Conservation (phyloP, 2,113 vertebrate genomes). For the Dunckerocampus dactyliophorus region DNA sequence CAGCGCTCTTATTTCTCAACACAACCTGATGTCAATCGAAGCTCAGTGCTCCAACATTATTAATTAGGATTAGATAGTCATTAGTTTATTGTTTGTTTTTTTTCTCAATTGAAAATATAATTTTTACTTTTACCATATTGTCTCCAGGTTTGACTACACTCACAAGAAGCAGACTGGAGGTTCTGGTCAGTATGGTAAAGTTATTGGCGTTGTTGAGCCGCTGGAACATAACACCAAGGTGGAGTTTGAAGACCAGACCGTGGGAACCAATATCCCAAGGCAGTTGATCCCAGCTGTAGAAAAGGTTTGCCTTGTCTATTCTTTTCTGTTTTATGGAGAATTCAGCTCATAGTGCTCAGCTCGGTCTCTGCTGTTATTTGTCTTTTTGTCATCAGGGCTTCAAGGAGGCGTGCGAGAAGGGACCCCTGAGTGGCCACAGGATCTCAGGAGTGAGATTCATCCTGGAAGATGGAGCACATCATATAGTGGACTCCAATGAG, state of each 20-base stretch:
- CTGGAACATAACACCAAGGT: slow-evolving; percentile 84
- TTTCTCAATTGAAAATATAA: background rate
- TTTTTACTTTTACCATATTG: background rate
- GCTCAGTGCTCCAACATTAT: too few species aligned
- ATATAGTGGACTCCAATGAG: slow-evolving; percentile 97
- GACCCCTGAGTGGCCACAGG: slow-evolving; percentile 81
- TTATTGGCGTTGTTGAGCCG: slow-evolving; percentile 85
- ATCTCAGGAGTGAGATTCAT: slow-evolving; percentile 87
- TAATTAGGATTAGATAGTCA: background rate
- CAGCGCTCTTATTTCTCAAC: slow-evolving; percentile 21
- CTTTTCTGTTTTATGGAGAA: background rate
- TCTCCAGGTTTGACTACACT: slow-evolving; percentile 87
- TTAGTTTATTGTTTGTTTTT: background rate
- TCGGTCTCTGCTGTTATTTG: background rate
- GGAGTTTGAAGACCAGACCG: slow-evolving; percentile 88
- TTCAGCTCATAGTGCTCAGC: background rate
- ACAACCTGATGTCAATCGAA: too few species aligned
- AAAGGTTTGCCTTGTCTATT: slow-evolving; percentile 69
- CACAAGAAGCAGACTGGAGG: slow-evolving; percentile 94
- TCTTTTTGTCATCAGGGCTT: slow-evolving; percentile 77
- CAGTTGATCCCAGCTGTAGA: slow-evolving; percentile 90
- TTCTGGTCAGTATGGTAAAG: slow-evolving; percentile 92
- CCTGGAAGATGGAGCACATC: slow-evolving; percentile 85
- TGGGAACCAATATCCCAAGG: slow-evolving; percentile 90
- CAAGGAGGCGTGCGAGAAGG: slow-evolving; percentile 85